Evolutionary conservation across 2,113 vertebrate genomes (phyloP), one percentile per base, ranked within the genome.

Genomic region (Emberiza fucata): DNA sequence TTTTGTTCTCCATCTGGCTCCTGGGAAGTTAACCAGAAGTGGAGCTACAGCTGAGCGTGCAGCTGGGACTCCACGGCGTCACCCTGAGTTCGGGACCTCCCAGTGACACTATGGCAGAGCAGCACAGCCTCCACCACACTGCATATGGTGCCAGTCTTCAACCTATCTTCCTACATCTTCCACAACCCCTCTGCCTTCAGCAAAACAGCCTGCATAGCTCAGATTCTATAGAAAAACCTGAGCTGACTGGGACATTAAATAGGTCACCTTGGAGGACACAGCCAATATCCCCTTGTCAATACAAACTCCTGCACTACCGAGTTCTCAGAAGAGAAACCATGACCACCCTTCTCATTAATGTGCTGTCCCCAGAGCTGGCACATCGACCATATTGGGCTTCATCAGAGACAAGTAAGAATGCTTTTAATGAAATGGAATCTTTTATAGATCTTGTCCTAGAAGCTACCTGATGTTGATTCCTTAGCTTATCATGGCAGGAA

Each of bases 121-220:
- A 72, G 45, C 42, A 53, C 1, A 71, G 47, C 21, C 24, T 39
- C 21, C n/a, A 81, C 20, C 33, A 40, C 11, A 8, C 5, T 14
- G 13, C 71, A 51, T 0, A 51, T 0, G 2, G n/a, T 3, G 5
- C 8, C 3, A 4, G 14, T 22, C 33, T 59, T 37, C 29, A 54
- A 1, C 20, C 17, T 37, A 5, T 39, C 45, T 66, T 53, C 35
- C 76, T 29, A 12, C 14, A 50, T 15, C 19, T 33, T 45, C 31
- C 35, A 82, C 39, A 76, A 86, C 14, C 25, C 19, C 28, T 45
- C 66, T 66, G 42, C 14, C 3, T 75, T 79, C 45, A 47, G 37
- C n/a, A 57, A 53, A 88, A 42, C 9, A 66, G 42, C 24, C 27
- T 3, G 3, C 11, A 42, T 27, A 75, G 65, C 39, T 54, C 82